Conservation (phyloP, 2,113 vertebrate genomes). For the Motacilla tschutschensis region DNA sequence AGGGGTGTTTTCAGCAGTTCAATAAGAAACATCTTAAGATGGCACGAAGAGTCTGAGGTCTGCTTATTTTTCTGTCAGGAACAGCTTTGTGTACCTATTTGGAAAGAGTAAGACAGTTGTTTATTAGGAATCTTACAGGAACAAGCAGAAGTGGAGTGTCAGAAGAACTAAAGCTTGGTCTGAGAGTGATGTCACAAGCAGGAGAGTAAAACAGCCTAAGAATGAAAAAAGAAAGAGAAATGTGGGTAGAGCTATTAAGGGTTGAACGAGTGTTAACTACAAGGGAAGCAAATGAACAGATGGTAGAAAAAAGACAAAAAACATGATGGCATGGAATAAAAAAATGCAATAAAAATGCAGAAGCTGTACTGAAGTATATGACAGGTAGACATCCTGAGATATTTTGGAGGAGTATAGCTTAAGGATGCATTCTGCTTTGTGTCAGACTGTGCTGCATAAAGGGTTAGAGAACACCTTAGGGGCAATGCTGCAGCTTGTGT, state of each 20-base stretch:
- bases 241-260: background rate
- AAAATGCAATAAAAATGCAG: background rate
- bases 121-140: background rate
- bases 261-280: background rate
- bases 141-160: background rate
- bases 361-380: background rate
- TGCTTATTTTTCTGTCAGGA: background rate
- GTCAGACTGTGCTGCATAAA: fast-evolving
- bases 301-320: background rate
- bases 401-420: background rate
- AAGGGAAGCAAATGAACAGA: background rate
- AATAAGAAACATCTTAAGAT: background rate
- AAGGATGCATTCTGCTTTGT: background rate
- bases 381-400: background rate
- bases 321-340: background rate
- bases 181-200: background rate
- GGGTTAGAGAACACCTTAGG: background rate
- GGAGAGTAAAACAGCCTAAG: background rate
- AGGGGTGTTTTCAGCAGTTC: background rate
- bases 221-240: background rate
- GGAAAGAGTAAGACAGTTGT: background rate
- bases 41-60: fast-evolving
- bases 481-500: background rate
- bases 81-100: background rate
- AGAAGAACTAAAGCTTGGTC: background rate